Conservation (phyloP, 2,888 invertebrate species). For the Xestia xanthographa region DNA sequence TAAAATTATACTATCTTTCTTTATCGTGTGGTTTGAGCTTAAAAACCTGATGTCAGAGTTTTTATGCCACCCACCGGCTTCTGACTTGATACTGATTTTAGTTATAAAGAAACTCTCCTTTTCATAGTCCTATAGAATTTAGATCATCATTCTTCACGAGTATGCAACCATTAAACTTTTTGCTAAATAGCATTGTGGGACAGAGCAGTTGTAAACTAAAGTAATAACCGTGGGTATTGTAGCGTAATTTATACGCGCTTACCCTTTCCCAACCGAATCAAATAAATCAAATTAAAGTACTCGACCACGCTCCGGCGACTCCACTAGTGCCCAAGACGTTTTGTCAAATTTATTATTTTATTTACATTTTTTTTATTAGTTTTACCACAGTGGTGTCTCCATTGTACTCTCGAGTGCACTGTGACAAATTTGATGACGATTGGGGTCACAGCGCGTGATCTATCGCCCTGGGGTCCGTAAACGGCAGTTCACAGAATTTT, state of each 20-base stretch:
- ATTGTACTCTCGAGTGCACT: constrained; percentile 88
- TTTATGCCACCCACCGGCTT: too few relatives aligned
- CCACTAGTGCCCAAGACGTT: constrained; percentile 90
- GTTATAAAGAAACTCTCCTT: background rate
- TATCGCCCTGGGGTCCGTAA: constrained; percentile 84
- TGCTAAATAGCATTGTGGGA: constrained; percentile 66
- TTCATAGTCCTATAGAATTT: constrained; percentile 26
- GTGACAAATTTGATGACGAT: constrained; percentile 90
- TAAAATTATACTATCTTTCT: background rate
- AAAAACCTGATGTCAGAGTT: too few relatives aligned
- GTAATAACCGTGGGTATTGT: constrained; percentile 74
- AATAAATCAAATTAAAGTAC: constrained; percentile 90
- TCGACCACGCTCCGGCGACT: constrained; percentile 85
- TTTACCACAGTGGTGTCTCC: constrained; percentile 83
- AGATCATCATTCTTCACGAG: constrained; percentile 51
- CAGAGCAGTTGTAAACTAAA: constrained; percentile 65
- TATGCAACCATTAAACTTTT: constrained; percentile 68
- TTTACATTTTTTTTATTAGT: constrained; percentile 89
- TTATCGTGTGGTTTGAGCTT: too few relatives aligned
- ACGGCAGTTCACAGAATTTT: constrained; percentile 88
- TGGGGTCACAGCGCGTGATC: constrained; percentile 87
- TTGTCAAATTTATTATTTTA: constrained; percentile 91
- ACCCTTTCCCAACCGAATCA: constrained; percentile 86
- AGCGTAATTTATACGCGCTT: constrained; percentile 84
- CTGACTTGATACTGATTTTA: background rate